Conservation (phyloP, 2,888 invertebrate genomes). For the Tineola bisselliella region DNA sequence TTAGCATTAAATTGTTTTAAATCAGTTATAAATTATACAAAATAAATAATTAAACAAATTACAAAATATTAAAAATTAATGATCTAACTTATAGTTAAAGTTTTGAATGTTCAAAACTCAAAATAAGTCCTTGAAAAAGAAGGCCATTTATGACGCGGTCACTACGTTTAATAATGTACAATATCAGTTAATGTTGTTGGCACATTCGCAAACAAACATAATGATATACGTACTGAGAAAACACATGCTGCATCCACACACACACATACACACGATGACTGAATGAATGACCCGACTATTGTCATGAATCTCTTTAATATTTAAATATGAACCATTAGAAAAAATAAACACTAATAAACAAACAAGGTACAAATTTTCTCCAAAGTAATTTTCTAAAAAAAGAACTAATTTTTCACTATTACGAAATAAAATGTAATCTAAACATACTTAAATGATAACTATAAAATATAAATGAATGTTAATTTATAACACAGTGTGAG, state of each 20-base stretch:
- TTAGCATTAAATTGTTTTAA: background rate
- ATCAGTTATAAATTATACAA: slow-evolving; percentile 28
- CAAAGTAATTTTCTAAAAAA: slow-evolving; percentile 50
- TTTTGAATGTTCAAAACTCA: slow-evolving; percentile 66
- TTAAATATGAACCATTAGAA: slow-evolving; percentile 53
- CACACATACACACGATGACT: background rate
- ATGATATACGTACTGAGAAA: slow-evolving; percentile 38
- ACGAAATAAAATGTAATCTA: slow-evolving; percentile 65
- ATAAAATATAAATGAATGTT: slow-evolving; percentile 66
- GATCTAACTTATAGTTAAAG: slow-evolving; percentile 67
- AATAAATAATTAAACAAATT: slow-evolving; percentile 48
- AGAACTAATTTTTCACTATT: slow-evolving; percentile 57
- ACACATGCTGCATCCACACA: background rate
- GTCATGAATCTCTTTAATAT: slow-evolving; percentile 51
- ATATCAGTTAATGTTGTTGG: slow-evolving; percentile 54
- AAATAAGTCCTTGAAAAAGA: slow-evolving; percentile 56
- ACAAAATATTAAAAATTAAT: slow-evolving; percentile 43
- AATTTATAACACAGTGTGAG: slow-evolving; percentile 65
- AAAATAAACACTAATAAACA: slow-evolving; percentile 56
- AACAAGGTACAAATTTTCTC: slow-evolving; percentile 61
- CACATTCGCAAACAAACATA: slow-evolving; percentile 52
- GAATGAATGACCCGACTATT: slow-evolving; percentile 26
- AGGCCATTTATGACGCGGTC: background rate
- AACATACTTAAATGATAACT: slow-evolving; percentile 64
- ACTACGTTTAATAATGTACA: background rate